Evolutionary conservation across 2,888 invertebrate species (phyloP), one percentile per base, ranked within the genome.

Genomic region (Antheraea yamamai): DNA sequence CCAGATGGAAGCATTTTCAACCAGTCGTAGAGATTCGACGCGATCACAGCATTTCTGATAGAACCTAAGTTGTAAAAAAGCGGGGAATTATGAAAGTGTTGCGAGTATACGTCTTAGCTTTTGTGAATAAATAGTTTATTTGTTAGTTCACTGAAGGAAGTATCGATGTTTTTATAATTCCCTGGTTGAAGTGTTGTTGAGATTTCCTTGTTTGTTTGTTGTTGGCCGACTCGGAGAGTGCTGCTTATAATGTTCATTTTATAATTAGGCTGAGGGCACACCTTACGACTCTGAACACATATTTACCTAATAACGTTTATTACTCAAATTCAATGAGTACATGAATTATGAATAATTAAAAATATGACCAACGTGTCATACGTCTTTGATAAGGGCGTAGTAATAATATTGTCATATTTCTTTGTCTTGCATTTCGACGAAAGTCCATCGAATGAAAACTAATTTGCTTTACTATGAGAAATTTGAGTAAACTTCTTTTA

Each of bases 181-280:
- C 74, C 70, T 55, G 64, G 23, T 51, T 52, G 77, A 81, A 78
- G 79, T 78, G 77, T 83, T 82, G 79, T 81, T 80, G 79, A 73
- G 80, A 79, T 81, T 82, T 81, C 77, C 78, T 80, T 78, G 80
- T 82, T 82, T 83, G 81, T 85, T 47, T 47, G 47, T 47, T 83
- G 85, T 83, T 85, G 79, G 75, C 75, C 76, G 80, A 80, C 71
- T 74, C 51, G 61, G 71, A 76, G 79, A 77, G 80, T 80, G 82
- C 81, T 83, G 81, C 77, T 78, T 74, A 52, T 78, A 47, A 76
- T 73, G 78, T 80, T 78, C 78, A 78, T 79, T 78, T 83, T 79
- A 80, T 79, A 77, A 76, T 80, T 75, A 58, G 78, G 75, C 75
- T 77, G 78, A 74, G 68, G 70, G 58, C 51, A 66, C 75, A 72